A percentile compares a stretch with the other conserved stretches of the same genome.
Conservation (phyloP, 2,888 invertebrate genomes). For the Rosalia funebris region DNA sequence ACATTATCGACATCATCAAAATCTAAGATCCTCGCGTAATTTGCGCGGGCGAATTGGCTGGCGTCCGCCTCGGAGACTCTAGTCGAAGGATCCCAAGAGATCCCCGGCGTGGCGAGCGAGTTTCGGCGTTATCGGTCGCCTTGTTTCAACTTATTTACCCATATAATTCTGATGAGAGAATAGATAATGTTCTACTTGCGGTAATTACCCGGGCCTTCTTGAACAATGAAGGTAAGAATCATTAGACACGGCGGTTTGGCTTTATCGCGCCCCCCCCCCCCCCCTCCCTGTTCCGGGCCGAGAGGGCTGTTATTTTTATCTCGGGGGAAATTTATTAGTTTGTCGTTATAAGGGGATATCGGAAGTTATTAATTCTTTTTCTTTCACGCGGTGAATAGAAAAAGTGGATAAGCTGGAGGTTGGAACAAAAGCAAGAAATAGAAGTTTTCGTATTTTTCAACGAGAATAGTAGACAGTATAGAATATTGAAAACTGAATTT, state of each 20-base stretch:
- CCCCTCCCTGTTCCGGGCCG: not conserved
- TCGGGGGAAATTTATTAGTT: slow-evolving; percentile 28
- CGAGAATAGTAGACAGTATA: too few species aligned
- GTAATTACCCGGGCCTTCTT: slow-evolving; percentile 39
- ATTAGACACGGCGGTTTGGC: slow-evolving; percentile 35
- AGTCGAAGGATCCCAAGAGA: slow-evolving; percentile 8
- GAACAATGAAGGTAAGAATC: slow-evolving; percentile 32
- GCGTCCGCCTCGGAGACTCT: too few species aligned
- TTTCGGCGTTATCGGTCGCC: slow-evolving; percentile 31
- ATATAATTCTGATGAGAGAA: slow-evolving; percentile 44
- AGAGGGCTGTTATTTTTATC: slow-evolving; percentile 29
- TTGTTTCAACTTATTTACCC: slow-evolving; percentile 45
- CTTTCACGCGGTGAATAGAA: too few species aligned
- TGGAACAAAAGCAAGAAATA: too few species aligned
- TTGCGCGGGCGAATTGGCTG: too few species aligned
- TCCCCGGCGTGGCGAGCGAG: slow-evolving; percentile 13
- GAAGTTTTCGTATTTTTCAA: too few species aligned
- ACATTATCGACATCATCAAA: too few species aligned
- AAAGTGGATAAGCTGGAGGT: too few species aligned
- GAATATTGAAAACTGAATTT: too few species aligned
- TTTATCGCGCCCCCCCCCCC: slow-evolving; percentile 30
- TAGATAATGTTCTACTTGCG: slow-evolving; percentile 43
- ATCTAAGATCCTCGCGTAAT: too few species aligned
- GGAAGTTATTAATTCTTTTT: too few species aligned
- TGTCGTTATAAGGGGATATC: too few species aligned